Evolutionary conservation across 2,888 invertebrate species (phyloP).

Genomic region (Perithous albicinctus): DNA sequence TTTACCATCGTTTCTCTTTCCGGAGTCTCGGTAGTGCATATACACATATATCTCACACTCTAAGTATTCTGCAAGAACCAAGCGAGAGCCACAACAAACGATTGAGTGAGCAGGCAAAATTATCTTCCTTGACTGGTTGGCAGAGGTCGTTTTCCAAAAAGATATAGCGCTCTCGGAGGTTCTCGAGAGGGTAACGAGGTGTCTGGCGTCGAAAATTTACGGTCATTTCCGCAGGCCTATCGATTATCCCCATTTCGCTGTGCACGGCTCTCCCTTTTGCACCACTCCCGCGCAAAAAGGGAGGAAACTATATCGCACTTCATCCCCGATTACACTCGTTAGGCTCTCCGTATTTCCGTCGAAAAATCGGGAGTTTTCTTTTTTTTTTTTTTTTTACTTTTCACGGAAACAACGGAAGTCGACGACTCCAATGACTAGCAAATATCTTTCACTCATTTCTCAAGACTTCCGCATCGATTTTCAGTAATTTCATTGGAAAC

Average conservation of each 20-base stretch:
- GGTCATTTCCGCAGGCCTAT: slow-evolving; percentile 61
- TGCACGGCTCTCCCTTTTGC: slow-evolving; percentile 10
- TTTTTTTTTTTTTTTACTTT: too few species aligned
- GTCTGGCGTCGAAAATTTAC: slow-evolving; percentile 56
- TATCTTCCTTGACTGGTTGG: slow-evolving; percentile 23
- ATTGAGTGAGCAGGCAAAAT: slow-evolving; percentile 40
- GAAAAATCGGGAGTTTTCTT: slow-evolving; percentile 1
- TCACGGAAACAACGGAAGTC: slow-evolving; percentile 34
- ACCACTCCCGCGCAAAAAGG: slow-evolving; percentile 7
- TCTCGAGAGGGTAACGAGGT: slow-evolving; percentile 54
- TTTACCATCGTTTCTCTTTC: slow-evolving; percentile 9
- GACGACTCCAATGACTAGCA: not conserved
- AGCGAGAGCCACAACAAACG: slow-evolving; percentile 19
- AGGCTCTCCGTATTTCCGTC: slow-evolving; percentile 18
- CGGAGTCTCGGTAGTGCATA: not conserved
- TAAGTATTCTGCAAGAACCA: not conserved
- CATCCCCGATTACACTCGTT: slow-evolving; percentile 45
- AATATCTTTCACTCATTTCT: not conserved
- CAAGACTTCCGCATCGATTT: slow-evolving; percentile 23
- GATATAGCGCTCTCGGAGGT: slow-evolving; percentile 7
- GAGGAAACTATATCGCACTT: slow-evolving; percentile 39
- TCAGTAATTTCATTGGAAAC: slow-evolving; percentile 9
- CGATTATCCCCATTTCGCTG: slow-evolving; percentile 53
- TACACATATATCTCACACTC: not conserved
- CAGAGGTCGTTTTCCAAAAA: slow-evolving; percentile 27